Percentiles rank a stretch among this genome's conserved stretches.
Evolutionary conservation across 2,888 invertebrate species (phyloP).

Genomic region (Phortica okadai): DNA sequence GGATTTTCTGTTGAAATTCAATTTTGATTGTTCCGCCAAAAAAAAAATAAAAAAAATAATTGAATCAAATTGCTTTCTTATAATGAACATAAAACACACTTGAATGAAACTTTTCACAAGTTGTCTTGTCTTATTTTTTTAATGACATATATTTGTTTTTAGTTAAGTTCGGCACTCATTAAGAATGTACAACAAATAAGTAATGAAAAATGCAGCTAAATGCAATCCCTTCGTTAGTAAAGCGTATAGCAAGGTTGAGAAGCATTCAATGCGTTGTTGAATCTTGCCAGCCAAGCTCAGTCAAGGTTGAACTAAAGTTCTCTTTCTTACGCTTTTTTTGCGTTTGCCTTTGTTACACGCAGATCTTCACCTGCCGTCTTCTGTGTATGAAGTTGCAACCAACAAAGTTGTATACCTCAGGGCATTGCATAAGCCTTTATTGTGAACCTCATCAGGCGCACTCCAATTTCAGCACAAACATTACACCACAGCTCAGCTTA

Average conservation of each 20-base stretch:
- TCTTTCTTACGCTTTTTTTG: not conserved
- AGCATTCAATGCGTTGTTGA: not conserved
- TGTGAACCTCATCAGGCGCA: not conserved
- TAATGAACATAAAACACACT: constrained; percentile 6
- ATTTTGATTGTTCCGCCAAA: constrained; percentile 28
- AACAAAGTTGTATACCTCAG: not conserved
- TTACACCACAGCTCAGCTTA: not conserved
- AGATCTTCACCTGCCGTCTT: not conserved
- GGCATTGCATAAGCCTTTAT: not conserved
- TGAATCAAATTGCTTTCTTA: constrained; percentile 17
- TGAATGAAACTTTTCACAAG: not conserved
- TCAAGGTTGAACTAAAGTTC: not conserved
- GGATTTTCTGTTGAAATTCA: constrained; percentile 43
- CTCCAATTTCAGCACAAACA: not conserved
- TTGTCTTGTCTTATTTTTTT: not conserved
- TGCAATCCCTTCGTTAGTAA: no score
- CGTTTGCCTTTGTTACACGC: not conserved
- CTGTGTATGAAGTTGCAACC: not conserved
- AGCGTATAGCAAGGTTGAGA: not conserved
- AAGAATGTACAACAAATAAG: no score
- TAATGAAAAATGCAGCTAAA: no score
- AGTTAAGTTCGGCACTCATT: no score
- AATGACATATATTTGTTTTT: no score
- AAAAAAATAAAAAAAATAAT: not conserved
- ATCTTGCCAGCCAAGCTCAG: not conserved